A percentile compares a stretch with the other conserved stretches of the same genome.
Conservation (phyloP, 2,113 vertebrate species). For the Tachysurus fulvidraco region DNA sequence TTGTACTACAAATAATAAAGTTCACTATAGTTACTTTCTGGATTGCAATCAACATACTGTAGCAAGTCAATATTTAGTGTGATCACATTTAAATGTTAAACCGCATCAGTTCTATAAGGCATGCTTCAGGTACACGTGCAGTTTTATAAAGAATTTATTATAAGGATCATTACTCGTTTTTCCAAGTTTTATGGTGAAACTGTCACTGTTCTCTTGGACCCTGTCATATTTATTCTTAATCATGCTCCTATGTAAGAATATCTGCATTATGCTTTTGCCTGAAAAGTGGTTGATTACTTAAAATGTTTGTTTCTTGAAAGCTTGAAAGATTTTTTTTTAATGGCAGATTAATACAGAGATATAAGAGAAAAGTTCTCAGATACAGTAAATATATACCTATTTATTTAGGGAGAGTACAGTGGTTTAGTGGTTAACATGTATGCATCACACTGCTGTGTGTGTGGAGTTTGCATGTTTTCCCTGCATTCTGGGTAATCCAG, state of each 20-base stretch:
- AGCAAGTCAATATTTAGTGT: neutral
- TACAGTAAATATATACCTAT: too few species aligned
- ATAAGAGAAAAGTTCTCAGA: too few species aligned
- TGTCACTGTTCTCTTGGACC: neutral
- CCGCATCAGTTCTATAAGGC: neutral
- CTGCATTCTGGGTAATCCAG: too few species aligned
- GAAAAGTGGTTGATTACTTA: neutral
- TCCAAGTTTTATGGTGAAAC: neutral
- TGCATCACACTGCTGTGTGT: too few species aligned
- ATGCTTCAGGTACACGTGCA: neutral
- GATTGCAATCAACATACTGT: neutral
- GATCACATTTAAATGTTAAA: neutral
- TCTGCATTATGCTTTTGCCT: neutral
- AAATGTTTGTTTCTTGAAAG: neutral
- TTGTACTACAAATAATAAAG: neutral
- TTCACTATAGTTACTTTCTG: neutral
- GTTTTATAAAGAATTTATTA: neutral
- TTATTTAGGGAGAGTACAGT: too few species aligned
- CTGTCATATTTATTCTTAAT: neutral
- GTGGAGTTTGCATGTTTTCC: too few species aligned
- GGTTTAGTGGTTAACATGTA: too few species aligned
- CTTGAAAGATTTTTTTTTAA: neutral
- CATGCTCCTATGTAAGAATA: neutral
- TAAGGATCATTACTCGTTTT: neutral
- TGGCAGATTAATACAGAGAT: neutral